phyloP scores from a whole-genome alignment of 1,140 invertebrate genomes.

The Penaeus japonicus region DNA sequence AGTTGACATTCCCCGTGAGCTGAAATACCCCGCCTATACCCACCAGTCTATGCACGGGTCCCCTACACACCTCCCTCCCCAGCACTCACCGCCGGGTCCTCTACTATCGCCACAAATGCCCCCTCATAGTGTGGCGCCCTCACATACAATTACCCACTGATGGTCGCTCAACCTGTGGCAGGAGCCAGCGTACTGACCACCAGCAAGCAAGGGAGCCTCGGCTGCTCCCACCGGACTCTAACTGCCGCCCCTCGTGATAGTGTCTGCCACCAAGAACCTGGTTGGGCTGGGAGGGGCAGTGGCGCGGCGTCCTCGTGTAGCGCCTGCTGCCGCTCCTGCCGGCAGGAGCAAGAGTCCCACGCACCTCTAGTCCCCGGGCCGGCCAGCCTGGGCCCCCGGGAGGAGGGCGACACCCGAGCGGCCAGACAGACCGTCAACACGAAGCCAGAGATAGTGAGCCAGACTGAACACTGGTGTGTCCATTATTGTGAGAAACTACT shows the following conservation, averaged over 20 bases:
- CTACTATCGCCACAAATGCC: slow-evolving; percentile 58
- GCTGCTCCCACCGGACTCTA: not conserved
- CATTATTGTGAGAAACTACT: slow-evolving; percentile 42
- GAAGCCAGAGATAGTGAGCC: not conserved
- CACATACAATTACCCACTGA: slow-evolving; percentile 58
- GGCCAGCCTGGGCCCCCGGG: slow-evolving; percentile 24
- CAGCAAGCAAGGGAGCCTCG: slow-evolving; percentile 19
- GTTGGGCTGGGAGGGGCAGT: not conserved
- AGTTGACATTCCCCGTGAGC: slow-evolving; percentile 57
- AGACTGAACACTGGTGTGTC: slow-evolving; percentile 43
- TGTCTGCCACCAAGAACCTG: not conserved
- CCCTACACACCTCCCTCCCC: slow-evolving; percentile 58
- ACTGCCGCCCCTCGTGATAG: not conserved
- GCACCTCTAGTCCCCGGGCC: slow-evolving; percentile 44
- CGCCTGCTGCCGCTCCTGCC: slow-evolving; percentile 21
- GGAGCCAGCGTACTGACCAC: slow-evolving; percentile 54
- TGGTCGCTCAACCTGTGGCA: slow-evolving; percentile 58
- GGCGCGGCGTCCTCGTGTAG: slow-evolving; percentile 10
- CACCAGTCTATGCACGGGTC: slow-evolving; percentile 59
- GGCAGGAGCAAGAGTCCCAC: slow-evolving; percentile 30
- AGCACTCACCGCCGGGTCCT: slow-evolving; percentile 58
- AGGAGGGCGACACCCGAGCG: not conserved
- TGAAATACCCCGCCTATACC: slow-evolving; percentile 58
- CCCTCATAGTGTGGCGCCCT: slow-evolving; percentile 57
- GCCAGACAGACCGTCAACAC: slow-evolving; percentile 1